Percentiles rank a stretch among this genome's conserved stretches.
Conservation (phyloP, 2,113 vertebrate genomes). For the Brachypteracias leptosomus region DNA sequence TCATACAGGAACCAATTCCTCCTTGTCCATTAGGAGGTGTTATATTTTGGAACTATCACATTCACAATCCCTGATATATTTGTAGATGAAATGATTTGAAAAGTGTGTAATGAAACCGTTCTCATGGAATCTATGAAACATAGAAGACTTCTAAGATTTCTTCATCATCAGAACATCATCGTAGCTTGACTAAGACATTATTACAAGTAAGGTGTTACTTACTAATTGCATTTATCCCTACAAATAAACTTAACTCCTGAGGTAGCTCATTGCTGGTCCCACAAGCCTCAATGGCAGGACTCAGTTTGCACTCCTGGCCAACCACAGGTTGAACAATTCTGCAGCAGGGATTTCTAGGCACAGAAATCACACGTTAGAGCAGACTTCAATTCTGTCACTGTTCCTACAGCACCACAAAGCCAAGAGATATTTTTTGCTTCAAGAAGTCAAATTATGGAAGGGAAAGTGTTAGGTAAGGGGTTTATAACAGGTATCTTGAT, state of each 20-base stretch:
- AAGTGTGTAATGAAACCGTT: neutral
- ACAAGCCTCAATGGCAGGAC: neutral
- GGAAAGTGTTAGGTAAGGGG: neutral
- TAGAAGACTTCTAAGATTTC: neutral
- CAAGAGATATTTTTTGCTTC: neutral
- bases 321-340: neutral
- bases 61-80: neutral
- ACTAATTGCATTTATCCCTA: neutral
- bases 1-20: slow-evolving; percentile 1
- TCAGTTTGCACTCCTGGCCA: neutral
- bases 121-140: neutral
- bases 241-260: neutral
- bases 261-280: neutral
- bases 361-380: neutral
- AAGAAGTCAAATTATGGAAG: neutral
- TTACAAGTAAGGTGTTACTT: neutral
- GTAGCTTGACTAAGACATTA: neutral
- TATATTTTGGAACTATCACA: neutral
- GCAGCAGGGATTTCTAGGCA: neutral
- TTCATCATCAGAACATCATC: neutral
- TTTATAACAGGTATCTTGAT: neutral
- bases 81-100: neutral
- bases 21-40: neutral
- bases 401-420: neutral
- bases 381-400: neutral